Evolutionary conservation across 2,888 invertebrate species (phyloP).

Genomic region (Dicyrtomina minuta): DNA sequence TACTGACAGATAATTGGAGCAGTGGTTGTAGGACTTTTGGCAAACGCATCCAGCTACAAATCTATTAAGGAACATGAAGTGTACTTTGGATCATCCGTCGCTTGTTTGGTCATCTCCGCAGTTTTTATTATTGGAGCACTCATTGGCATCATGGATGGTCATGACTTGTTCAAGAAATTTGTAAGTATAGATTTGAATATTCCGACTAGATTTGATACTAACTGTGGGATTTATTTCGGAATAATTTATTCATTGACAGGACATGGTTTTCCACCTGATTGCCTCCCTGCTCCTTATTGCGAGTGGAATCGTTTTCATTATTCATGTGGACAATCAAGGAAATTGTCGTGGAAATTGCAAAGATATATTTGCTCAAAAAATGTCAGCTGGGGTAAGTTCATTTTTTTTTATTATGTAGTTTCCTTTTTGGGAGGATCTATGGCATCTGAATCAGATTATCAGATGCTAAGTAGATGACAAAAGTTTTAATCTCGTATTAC

Average conservation of each 20-base stretch:
- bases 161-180: conserved; percentile 43
- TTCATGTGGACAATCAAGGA: conserved; percentile 44
- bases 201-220: not conserved
- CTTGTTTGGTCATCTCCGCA: conserved; percentile 45
- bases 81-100: conserved; percentile 43
- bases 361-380: conserved; percentile 40
- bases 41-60: conserved; percentile 28
- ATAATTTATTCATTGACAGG: conserved; percentile 33
- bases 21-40: conserved; percentile 12
- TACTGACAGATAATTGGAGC: conserved; percentile 32
- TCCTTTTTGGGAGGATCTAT: too few species aligned
- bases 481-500: too few species aligned
- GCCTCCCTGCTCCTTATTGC: conserved; percentile 45
- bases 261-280: conserved; percentile 45
- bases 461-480: too few species aligned
- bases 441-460: too few species aligned
- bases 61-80: conserved; percentile 44
- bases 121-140: conserved; percentile 42
- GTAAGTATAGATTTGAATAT: conserved; percentile 33
- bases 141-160: conserved; percentile 45
- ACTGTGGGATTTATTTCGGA: too few species aligned
- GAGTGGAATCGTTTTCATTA: conserved; percentile 43
- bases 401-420: too few species aligned
- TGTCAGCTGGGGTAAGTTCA: conserved; percentile 50
- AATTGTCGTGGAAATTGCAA: conserved; percentile 28